phyloP scores from a whole-genome alignment of 2,888 invertebrate species.

The Crematogaster levior region DNA sequence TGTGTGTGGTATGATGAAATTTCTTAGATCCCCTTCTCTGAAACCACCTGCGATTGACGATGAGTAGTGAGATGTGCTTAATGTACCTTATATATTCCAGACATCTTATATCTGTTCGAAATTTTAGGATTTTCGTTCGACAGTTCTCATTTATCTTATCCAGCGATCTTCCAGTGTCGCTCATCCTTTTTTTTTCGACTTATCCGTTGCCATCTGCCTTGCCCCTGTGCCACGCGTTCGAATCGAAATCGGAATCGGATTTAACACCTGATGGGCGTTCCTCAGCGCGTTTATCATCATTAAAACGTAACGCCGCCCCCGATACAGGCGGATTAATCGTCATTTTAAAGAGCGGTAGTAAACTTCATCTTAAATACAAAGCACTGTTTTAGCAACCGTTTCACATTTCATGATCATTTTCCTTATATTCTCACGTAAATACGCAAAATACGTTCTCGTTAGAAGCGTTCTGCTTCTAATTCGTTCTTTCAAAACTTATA shows the following conservation, averaged over 20 bases:
- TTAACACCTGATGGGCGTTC: conserved; percentile 7
- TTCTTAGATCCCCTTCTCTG: not conserved
- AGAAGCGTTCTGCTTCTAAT: not conserved
- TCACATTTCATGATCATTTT: not conserved
- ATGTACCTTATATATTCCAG: conserved; percentile 20
- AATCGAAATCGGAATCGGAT: not conserved
- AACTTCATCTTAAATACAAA: not conserved
- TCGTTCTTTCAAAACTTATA: not conserved
- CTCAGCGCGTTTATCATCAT: conserved; percentile 16
- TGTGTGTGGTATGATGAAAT: conserved; percentile 56
- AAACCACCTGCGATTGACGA: conserved; percentile 32
- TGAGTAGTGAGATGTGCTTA: conserved; percentile 40
- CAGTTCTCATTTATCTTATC: conserved; percentile 13
- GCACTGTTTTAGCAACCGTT: conserved; percentile 21
- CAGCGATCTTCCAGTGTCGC: not conserved
- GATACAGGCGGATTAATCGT: conserved; percentile 20
- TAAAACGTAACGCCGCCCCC: conserved; percentile 20
- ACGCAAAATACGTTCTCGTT: not conserved
- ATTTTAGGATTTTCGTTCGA: not conserved
- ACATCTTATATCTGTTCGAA: conserved; percentile 10
- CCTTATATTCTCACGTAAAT: not conserved
- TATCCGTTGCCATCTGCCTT: conserved; percentile 6
- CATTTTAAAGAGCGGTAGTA: conserved; percentile 31
- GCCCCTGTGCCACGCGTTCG: not conserved
- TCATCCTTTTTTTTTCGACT: not conserved